Conservation (phyloP, 2,888 invertebrate species). For the Tanytarsus gracilentus region DNA sequence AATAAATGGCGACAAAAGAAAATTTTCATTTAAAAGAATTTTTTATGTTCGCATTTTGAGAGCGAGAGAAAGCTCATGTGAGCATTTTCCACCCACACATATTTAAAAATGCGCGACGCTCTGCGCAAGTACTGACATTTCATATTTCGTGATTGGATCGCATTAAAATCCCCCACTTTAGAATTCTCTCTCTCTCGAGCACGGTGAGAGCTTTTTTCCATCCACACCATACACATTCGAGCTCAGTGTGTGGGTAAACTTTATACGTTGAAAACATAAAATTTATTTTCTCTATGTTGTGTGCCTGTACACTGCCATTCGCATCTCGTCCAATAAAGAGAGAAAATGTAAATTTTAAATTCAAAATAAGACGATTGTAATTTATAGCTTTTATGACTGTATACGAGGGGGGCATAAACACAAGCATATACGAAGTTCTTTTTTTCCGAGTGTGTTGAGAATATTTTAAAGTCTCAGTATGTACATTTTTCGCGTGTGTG, state of each 20-base stretch:
- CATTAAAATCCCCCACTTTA: conserved; percentile 4
- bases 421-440: no score
- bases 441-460: no score
- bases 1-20: no score
- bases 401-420: no score
- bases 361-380: conserved; percentile 29
- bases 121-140: conserved; percentile 28
- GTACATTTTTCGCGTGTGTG: no score
- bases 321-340: conserved; percentile 28
- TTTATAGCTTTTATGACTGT: conserved; percentile 21
- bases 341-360: conserved; percentile 29
- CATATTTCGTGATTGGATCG: conserved; percentile 26
- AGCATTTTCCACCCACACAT: conserved; percentile 9
- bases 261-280: conserved; percentile 25
- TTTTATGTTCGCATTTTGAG: no score
- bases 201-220: conserved; percentile 9
- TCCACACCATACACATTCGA: background rate
- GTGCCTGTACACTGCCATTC: background rate
- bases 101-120: background rate
- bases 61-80: no score
- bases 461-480: no score
- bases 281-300: conserved; percentile 27
- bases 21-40: no score
- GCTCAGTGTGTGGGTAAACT: conserved; percentile 23
- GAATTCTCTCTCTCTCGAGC: background rate